phyloP scores from a whole-genome alignment of 2,797 vertebrate genomes.

The Eleutherodactylus coqui region DNA sequence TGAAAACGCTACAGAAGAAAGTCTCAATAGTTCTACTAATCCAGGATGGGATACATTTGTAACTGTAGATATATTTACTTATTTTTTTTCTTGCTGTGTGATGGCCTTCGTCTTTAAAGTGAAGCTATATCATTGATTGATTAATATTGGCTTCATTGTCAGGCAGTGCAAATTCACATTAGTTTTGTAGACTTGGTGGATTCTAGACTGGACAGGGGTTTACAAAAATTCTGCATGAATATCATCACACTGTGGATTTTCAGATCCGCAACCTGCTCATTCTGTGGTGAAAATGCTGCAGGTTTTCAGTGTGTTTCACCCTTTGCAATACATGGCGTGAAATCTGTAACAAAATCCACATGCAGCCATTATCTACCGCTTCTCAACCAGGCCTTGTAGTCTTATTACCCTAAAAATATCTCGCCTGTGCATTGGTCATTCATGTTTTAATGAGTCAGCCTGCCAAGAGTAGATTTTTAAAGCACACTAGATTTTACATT shows the following conservation, averaged over 20 bases:
- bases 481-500: not conserved
- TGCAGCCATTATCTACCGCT: no score
- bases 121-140: not conserved
- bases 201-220: no score
- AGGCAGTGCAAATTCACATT: not conserved
- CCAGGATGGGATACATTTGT: not conserved
- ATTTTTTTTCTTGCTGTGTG: not conserved
- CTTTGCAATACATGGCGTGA: no score
- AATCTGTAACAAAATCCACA: no score
- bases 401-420: not conserved
- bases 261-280: no score
- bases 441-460: not conserved
- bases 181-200: not conserved
- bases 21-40: not conserved
- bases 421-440: not conserved
- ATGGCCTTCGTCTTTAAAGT: not conserved
- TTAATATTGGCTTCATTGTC: not conserved
- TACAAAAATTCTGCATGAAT: no score
- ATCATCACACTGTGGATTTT: no score
- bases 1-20: slow-evolving; percentile 24
- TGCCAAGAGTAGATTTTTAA: not conserved
- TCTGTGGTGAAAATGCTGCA: no score
- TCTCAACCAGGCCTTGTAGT: no score
- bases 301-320: no score
- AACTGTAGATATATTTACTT: no score